Evolutionary conservation across 2,888 invertebrate species (phyloP), one percentile per base, ranked within the genome.

Genomic region (Habroteleia sp.): DNA sequence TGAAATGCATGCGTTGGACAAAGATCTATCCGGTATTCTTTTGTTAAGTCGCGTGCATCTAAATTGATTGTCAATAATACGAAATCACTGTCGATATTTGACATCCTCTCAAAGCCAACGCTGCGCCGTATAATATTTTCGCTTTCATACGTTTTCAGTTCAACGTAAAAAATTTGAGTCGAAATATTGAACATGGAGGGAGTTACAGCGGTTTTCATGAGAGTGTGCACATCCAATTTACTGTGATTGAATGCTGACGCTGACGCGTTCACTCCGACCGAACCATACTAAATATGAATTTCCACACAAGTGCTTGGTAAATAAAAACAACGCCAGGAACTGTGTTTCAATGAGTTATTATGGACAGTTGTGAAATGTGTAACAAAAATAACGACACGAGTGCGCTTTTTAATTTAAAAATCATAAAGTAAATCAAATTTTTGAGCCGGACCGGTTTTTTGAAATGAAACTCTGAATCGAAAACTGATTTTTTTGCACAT

Each of bases 301-400:
- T 66, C 66, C 60, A n/a, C n/a, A n/a, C n/a, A 66, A 73, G 73
- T 73, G 73, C 73, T 73, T 33, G 60, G 73, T 73, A 72, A 72
- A 66, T 60, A 73, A 73, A 66, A 73, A 73, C 73, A 65, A 72
- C 50, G 65, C 52, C 11, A 31, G 52, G 3, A 52, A 66, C 60
- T 52, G 65, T 66, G 60, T 73, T 66, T 58, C 65, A 73, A 60
- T 73, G 66, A 73, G 73, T 65, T 66, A 73, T 66, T 52, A 60
- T 60, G 66, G 56, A 66, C 58, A 39, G 73, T 58, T 39, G 66
- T 46, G 65, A 50, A 73, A 73, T 58, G n/a, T n/a, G 58, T 56
- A 56, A 50, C 56, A 35, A 50, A 65, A 65, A 58, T 65, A 58
- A 65, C 63, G 42, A 33, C 39, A 14, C 27, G 37, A 58, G 42